phyloP scores from a whole-genome alignment of 2,113 vertebrate genomes.

The Australoheros scitulus region DNA sequence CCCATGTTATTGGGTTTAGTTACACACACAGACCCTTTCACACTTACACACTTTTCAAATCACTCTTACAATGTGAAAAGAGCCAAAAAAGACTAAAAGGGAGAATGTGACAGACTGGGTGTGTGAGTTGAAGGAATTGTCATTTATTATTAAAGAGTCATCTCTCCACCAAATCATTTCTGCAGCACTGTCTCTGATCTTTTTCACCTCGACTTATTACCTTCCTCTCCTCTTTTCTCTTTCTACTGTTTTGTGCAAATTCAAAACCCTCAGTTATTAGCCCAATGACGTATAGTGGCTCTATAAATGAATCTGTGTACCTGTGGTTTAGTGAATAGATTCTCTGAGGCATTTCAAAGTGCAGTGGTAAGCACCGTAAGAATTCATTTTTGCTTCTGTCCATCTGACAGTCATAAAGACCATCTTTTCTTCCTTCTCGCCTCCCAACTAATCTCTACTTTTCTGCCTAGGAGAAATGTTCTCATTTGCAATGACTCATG shows the following conservation, averaged over 20 bases:
- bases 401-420: slow-evolving; percentile 27
- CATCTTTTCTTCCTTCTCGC: neutral
- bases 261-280: slow-evolving; percentile 24
- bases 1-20: neutral
- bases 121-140: slow-evolving; percentile 10
- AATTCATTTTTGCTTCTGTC: slow-evolving; percentile 12
- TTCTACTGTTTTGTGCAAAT: slow-evolving; percentile 17
- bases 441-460: slow-evolving; percentile 1
- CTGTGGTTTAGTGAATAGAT: slow-evolving; percentile 11
- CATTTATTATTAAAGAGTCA: slow-evolving; percentile 34
- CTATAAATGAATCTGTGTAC: slow-evolving; percentile 55
- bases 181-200: slow-evolving; percentile 1
- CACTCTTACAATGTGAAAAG: slow-evolving; percentile 4
- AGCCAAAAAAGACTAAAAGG: slow-evolving; percentile 3
- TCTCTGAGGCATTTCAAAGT: slow-evolving; percentile 21
- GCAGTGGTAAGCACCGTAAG: slow-evolving; percentile 29
- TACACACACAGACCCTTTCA: neutral
- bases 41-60: slow-evolving; percentile 7
- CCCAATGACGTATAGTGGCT: neutral
- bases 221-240: neutral
- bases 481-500: slow-evolving; percentile 33
- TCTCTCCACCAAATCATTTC: slow-evolving; percentile 18
- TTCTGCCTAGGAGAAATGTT: slow-evolving; percentile 34
- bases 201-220: slow-evolving; percentile 12
- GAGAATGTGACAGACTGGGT: slow-evolving; percentile 17